These are phyloP conservation scores for Vanessa cardui DNA, from an alignment of 2,888 invertebrate species.

Conservation along the genomic window DNA sequence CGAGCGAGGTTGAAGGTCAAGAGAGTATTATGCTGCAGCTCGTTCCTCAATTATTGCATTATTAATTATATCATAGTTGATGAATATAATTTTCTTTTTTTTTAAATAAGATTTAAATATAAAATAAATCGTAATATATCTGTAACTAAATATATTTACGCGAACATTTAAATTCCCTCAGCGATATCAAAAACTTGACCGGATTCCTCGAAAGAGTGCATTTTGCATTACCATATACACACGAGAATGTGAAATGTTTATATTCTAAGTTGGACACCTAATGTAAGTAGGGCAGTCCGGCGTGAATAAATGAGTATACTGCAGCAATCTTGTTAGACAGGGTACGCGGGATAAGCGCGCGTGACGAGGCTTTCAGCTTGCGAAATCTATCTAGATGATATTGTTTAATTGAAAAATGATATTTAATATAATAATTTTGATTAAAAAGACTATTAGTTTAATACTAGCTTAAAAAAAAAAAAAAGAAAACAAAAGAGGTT, in stretches of 20 bases:
- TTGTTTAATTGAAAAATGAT: not conserved
- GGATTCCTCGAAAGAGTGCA: slow-evolving; percentile 9
- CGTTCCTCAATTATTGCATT: too few relatives aligned
- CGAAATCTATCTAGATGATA: slow-evolving; percentile 14
- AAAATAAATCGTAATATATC: not conserved
- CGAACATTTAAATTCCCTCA: slow-evolving; percentile 2
- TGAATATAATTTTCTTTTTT: too few relatives aligned
- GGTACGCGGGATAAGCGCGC: slow-evolving; percentile 43
- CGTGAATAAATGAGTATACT: slow-evolving; percentile 66
- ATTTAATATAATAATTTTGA: too few relatives aligned
- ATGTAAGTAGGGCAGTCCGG: slow-evolving; percentile 52
- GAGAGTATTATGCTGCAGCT: too few relatives aligned
- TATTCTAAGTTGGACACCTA: slow-evolving; percentile 36
- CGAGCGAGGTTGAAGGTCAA: too few relatives aligned
- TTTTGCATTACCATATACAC: slow-evolving; percentile 19
- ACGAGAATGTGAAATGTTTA: slow-evolving; percentile 29
- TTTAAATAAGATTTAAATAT: not conserved
- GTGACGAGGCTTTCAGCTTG: slow-evolving; percentile 38
- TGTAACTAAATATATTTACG: not conserved
- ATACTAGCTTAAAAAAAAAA: too few relatives aligned
- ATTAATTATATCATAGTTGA: too few relatives aligned
- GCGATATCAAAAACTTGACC: slow-evolving; percentile 15
- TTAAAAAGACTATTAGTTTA: too few relatives aligned
- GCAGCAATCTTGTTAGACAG: slow-evolving; percentile 59
- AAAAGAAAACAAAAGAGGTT: too few relatives aligned